Conservation (phyloP, 2,888 invertebrate species). For the Arctia plantaginis region DNA sequence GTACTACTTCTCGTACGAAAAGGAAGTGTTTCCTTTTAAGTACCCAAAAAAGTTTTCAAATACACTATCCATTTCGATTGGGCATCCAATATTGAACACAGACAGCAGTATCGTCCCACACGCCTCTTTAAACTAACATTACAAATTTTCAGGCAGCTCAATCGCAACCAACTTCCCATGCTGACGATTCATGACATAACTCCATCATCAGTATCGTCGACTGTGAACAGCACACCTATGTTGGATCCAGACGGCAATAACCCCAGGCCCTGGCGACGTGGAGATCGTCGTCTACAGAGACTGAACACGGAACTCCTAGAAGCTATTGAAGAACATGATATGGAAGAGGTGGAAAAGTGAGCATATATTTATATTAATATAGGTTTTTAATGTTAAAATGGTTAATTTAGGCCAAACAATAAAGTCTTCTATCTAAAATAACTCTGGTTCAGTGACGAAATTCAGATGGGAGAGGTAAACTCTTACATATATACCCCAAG, state of each 20-base stretch:
- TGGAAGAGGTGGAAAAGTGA: constrained; percentile 76
- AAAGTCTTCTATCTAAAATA: too few relatives aligned
- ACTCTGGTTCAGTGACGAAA: background rate
- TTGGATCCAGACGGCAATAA: constrained; percentile 33
- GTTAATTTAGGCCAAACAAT: background rate
- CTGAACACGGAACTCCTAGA: constrained; percentile 82
- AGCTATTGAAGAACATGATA: constrained; percentile 72
- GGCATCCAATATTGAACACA: background rate
- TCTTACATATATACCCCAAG: too few relatives aligned
- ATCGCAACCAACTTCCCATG: constrained; percentile 44
- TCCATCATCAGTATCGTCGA: constrained; percentile 66
- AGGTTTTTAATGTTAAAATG: background rate
- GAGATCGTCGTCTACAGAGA: constrained; percentile 75
- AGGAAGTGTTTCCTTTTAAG: too few relatives aligned
- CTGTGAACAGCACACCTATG: constrained; percentile 70
- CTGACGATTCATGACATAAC: constrained; percentile 58
- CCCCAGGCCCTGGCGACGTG: constrained; percentile 70
- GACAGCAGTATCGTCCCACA: background rate
- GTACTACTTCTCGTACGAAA: background rate
- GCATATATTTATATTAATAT: background rate
- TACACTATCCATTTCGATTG: background rate
- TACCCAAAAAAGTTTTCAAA: too few relatives aligned
- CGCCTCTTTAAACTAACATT: background rate
- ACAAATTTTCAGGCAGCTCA: constrained; percentile 7
- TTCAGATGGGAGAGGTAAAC: too few relatives aligned